Percentiles rank a stretch among this genome's conserved stretches.
phyloP scores from a whole-genome alignment of 2,113 vertebrate species.

The Ailuropoda melanoleuca region DNA sequence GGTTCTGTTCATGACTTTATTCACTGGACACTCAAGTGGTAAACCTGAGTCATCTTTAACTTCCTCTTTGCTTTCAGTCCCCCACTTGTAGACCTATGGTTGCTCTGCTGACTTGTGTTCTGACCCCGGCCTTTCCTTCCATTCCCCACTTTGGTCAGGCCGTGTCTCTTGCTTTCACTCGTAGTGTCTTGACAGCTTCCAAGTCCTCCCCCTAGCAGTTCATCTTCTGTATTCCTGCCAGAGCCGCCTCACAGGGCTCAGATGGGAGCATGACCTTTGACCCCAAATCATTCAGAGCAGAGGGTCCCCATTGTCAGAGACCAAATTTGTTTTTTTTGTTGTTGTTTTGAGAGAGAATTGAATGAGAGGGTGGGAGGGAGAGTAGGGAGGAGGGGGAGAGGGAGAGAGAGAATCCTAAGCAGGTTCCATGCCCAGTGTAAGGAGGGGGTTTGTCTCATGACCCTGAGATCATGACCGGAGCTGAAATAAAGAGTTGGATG shows the following conservation, averaged over 20 bases:
- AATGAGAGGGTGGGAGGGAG: neutral
- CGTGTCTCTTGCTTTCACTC: neutral
- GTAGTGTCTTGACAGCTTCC: neutral
- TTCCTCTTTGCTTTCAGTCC: neutral
- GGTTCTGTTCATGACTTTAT: slow-evolving; percentile 7
- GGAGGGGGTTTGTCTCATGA: neutral
- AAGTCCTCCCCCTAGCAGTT: neutral
- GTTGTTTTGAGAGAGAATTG: neutral
- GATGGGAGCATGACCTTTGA: neutral
- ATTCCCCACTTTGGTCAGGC: neutral
- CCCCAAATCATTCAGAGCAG: neutral
- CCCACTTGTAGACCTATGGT: neutral
- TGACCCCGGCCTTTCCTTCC: neutral
- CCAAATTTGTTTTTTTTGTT: neutral
- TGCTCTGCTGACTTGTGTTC: neutral
- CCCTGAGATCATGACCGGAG: neutral
- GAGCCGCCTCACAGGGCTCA: neutral
- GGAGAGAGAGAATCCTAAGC: neutral
- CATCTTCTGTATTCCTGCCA: neutral
- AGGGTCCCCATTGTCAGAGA: neutral
- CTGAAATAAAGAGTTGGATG: neutral
- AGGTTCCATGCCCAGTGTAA: neutral
- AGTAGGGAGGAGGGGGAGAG: neutral
- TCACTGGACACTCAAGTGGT: neutral
- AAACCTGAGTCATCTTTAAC: slow-evolving; percentile 31